Percentiles rank a stretch among this genome's conserved stretches.
Conservation (phyloP, 2,888 invertebrate genomes). For the Sialis fuliginosa region DNA sequence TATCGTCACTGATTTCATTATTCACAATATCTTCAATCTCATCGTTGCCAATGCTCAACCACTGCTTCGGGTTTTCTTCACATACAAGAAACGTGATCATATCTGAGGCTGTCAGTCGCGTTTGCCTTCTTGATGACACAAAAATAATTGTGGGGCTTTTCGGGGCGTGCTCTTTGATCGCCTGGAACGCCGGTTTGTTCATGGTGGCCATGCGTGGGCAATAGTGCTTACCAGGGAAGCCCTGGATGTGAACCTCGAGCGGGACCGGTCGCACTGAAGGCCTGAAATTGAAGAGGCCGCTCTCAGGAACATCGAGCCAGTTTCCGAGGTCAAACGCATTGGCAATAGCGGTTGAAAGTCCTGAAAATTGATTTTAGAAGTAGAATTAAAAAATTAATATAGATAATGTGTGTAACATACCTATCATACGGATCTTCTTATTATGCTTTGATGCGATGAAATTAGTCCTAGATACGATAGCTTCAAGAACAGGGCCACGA, state of each 20-base stretch:
- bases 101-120: slow-evolving; percentile 89
- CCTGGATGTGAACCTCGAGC: slow-evolving; percentile 59
- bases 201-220: slow-evolving; percentile 99
- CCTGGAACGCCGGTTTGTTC: slow-evolving; percentile 96
- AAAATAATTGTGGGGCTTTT: slow-evolving; percentile 82
- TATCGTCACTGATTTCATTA: slow-evolving; percentile 58
- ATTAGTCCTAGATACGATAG: slow-evolving; percentile 94
- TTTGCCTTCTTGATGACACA: slow-evolving; percentile 93
- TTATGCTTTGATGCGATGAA: slow-evolving; percentile 85
- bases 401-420: slow-evolving; percentile 30
- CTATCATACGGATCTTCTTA: slow-evolving; percentile 70
- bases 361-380: too few relatives aligned
- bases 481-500: slow-evolving; percentile 81
- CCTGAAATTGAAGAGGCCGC: slow-evolving; percentile 93
- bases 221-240: slow-evolving; percentile 95
- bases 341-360: slow-evolving; percentile 79
- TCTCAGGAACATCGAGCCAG: slow-evolving; percentile 81
- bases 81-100: slow-evolving; percentile 79
- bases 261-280: slow-evolving; percentile 97
- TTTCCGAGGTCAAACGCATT: slow-evolving; percentile 93
- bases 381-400: too few relatives aligned
- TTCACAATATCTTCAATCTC: slow-evolving; percentile 68
- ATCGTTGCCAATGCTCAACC: slow-evolving; percentile 71
- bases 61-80: slow-evolving; percentile 76
- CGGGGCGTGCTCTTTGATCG: slow-evolving; percentile 84